phyloP scores from a whole-genome alignment of 1,140 invertebrate genomes.

The Goniozus legneri region DNA sequence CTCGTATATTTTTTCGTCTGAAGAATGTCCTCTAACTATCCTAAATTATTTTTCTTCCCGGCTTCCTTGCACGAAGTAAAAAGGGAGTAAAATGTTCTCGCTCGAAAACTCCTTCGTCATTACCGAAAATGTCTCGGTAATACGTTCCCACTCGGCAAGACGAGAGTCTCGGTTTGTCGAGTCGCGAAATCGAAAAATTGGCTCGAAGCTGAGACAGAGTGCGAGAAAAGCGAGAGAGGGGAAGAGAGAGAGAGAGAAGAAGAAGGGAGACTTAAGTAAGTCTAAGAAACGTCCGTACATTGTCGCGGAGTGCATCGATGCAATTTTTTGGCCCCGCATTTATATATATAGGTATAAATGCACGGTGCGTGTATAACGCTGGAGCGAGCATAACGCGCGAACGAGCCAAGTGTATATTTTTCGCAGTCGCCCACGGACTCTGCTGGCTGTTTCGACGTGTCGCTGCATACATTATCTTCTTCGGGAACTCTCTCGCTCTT shows the following conservation, averaged over 20 bases:
- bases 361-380: slow-evolving; percentile 13
- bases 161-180: too few relatives aligned
- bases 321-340: slow-evolving; percentile 3
- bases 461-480: slow-evolving; percentile 52
- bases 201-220: not conserved
- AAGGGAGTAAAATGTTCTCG: too few relatives aligned
- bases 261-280: not conserved
- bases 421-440: too few relatives aligned
- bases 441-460: slow-evolving; percentile 43
- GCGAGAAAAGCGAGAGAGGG: not conserved
- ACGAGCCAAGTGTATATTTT: slow-evolving; percentile 9
- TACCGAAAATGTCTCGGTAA: too few relatives aligned
- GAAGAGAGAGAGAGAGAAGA: slow-evolving; percentile 1
- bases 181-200: too few relatives aligned
- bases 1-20: too few relatives aligned
- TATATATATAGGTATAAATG: slow-evolving; percentile 4
- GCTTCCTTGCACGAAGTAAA: too few relatives aligned
- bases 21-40: too few relatives aligned
- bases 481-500: slow-evolving; percentile 10
- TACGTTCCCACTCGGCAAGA: too few relatives aligned
- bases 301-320: slow-evolving; percentile 9
- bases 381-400: not conserved
- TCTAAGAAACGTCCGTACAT: not conserved
- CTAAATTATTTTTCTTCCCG: too few relatives aligned
- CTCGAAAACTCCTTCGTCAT: too few relatives aligned